Evolutionary conservation across 2,113 vertebrate genomes (phyloP).

Genomic region (Malurus alboscapulatus): DNA sequence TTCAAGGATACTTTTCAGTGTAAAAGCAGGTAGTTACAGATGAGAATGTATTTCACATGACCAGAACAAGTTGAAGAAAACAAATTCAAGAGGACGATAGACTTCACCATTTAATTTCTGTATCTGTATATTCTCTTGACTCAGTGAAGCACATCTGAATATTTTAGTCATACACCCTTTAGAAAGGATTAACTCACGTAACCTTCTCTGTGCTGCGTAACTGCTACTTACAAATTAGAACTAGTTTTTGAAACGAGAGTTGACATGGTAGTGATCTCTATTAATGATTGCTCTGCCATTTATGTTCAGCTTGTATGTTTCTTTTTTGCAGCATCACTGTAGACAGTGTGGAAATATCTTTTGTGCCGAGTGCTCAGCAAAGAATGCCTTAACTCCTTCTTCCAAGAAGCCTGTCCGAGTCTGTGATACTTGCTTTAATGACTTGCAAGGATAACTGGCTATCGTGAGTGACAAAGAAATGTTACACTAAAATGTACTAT

Average conservation of each 20-base stretch:
- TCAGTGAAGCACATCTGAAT: not conserved
- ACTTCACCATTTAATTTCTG: not conserved
- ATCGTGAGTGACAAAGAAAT: constrained; percentile 25
- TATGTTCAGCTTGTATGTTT: not conserved
- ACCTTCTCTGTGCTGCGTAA: not conserved
- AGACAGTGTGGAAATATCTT: constrained; percentile 99
- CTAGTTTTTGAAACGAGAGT: not conserved
- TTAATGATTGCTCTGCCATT: not conserved
- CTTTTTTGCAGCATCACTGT: constrained; percentile 90
- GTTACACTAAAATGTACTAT: constrained; percentile 69
- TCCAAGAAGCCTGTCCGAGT: constrained; percentile 98
- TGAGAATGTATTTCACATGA: not conserved
- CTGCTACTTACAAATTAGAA: not conserved
- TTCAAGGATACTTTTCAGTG: not conserved
- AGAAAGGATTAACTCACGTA: not conserved
- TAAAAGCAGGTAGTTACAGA: not conserved
- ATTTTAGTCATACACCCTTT: not conserved
- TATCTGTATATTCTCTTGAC: not conserved
- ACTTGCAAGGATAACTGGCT: constrained; percentile 87
- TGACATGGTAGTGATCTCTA: not conserved
- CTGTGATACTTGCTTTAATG: constrained; percentile 91
- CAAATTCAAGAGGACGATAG: not conserved
- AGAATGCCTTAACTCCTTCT: constrained; percentile 92
- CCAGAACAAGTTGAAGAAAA: not conserved
- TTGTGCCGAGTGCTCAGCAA: constrained; percentile 92